Evolutionary conservation across 2,113 vertebrate genomes (phyloP), one percentile per base, ranked within the genome.

Genomic region (Chaetops frenatus): DNA sequence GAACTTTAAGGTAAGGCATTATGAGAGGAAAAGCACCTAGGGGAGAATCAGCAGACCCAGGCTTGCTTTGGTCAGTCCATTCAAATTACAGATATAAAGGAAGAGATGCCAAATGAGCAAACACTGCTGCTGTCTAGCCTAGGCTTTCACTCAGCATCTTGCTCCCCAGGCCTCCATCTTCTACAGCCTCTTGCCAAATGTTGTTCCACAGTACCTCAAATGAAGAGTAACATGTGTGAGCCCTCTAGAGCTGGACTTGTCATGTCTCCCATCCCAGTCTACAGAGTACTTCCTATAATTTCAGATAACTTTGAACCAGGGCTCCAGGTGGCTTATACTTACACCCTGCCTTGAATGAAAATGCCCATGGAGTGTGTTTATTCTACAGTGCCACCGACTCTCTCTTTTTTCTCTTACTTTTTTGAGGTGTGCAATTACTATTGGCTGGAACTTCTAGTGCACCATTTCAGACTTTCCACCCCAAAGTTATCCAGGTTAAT

Each of bases 1-100:
- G 94, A 95, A 96, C 29, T 8, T 78, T 24, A 86, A 53, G 33
- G 19, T 24, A 45, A 78, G 25, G 58, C 84, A 97, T 96, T 92
- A 90, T 96, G 66, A 93, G 67, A 72, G 80, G 89, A 95, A 71
- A 60, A 86, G 44, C 25, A 88, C 74, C 80, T 84, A 84, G 35
- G 54, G 96, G 94, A 97, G 86, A 95, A 95, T 87, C 90, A 95
- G 87, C 73, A 58, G 74, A 73, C 7, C 4, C 20, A 58, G 64
- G 12, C 18, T 69, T 15, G 3, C 14, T 80, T 70, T 51, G 1
- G 1, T 54, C 44, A 57, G 18, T 29, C 64, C 12, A 11, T 44
- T 31, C 50, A 90, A 86, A 54, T 50, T 38, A 44, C 2, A 60
- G 16, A 38, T 14, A 61, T 62, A 44, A 86, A 77, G 29, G 65